Evolutionary conservation across 2,888 invertebrate genomes (phyloP).

Genomic region (Drosophila anceps): DNA sequence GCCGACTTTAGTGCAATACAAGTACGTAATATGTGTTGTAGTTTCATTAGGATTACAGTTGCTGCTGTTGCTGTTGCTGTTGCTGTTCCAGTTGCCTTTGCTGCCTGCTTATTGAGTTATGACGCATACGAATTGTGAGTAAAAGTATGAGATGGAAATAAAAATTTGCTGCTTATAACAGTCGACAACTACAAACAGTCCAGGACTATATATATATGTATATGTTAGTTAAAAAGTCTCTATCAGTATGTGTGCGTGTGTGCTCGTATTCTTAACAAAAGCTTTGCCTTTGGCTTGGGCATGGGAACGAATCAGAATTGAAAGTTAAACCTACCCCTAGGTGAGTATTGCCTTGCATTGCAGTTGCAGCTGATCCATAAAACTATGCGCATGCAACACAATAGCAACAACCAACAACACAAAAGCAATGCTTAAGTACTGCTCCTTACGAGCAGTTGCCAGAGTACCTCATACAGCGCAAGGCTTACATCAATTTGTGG

Average conservation of each 20-base stretch:
- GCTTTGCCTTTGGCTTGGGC: conserved; percentile 55
- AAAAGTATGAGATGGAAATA: conserved; percentile 64
- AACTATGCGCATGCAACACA: conserved; percentile 70
- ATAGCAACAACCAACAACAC: conserved; percentile 37
- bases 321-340: conserved; percentile 47
- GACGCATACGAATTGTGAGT: conserved; percentile 74
- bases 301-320: conserved; percentile 47
- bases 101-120: conserved; percentile 76
- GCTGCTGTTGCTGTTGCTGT: conserved; percentile 32
- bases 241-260: conserved; percentile 25
- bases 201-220: conserved; percentile 31
- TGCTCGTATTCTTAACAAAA: conserved; percentile 64
- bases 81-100: conserved; percentile 35
- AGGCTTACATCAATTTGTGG: conserved; percentile 56
- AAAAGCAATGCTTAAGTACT: conserved; percentile 58
- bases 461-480: conserved; percentile 59
- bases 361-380: conserved; percentile 81
- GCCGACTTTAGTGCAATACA: conserved; percentile 45
- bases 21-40: conserved; percentile 69
- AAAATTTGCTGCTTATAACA: conserved; percentile 77
- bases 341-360: conserved; percentile 65
- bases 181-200: conserved; percentile 46
- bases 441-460: conserved; percentile 59
- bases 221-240: conserved; percentile 32
- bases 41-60: conserved; percentile 82